Conservation (phyloP, 2,797 vertebrate genomes). For the Cottoperca gobio region DNA sequence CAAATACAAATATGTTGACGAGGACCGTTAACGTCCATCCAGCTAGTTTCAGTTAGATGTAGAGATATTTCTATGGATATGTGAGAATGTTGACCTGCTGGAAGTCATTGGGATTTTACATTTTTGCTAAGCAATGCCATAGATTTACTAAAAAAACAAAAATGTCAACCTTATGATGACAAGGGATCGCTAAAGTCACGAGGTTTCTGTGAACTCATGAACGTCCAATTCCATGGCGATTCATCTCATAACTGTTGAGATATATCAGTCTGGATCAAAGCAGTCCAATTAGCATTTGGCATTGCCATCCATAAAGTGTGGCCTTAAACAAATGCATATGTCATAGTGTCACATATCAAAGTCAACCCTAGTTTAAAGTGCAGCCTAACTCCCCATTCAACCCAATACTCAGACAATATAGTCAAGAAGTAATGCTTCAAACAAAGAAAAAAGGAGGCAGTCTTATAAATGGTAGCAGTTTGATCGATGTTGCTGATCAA, state of each 20-base stretch:
- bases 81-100: not conserved
- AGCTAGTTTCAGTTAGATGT: not conserved
- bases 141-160: not conserved
- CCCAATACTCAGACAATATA: not conserved
- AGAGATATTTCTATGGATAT: not conserved
- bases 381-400: not conserved
- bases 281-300: not conserved
- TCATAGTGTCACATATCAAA: not conserved
- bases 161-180: not conserved
- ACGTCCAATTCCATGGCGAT: not conserved
- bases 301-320: not conserved
- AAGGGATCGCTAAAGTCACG: not conserved
- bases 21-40: not conserved
- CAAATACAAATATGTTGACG: no score
- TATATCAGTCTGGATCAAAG: not conserved
- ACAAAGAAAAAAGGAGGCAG: constrained; percentile 30
- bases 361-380: not conserved
- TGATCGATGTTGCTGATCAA: constrained; percentile 58
- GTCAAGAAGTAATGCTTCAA: constrained; percentile 21
- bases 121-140: no score
- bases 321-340: not conserved
- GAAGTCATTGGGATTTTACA: no score
- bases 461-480: constrained; percentile 33
- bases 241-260: not conserved
- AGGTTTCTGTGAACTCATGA: not conserved